phyloP scores from a whole-genome alignment of 2,888 invertebrate genomes.

The Nemapogon koenigi region DNA sequence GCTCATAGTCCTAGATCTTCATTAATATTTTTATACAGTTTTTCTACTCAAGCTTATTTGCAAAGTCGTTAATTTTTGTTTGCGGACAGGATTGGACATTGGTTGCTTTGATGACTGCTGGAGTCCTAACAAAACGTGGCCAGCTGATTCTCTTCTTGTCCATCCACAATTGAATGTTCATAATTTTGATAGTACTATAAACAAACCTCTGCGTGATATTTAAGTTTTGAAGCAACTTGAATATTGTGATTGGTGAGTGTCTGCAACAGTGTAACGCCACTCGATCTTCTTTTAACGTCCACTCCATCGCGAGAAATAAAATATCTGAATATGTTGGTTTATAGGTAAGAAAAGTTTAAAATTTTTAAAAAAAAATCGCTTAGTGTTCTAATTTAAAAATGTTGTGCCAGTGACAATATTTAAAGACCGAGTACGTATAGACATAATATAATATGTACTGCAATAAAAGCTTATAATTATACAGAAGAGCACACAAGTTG shows the following conservation, averaged over 20 bases:
- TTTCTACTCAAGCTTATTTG: not conserved
- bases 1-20: not conserved
- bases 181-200: not conserved
- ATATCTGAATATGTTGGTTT: not conserved
- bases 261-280: not conserved
- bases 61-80: no score
- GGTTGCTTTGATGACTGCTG: not conserved
- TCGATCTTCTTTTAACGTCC: not conserved
- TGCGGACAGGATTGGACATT: not conserved
- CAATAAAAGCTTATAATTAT: no score
- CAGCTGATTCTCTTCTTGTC: not conserved
- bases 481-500: no score
- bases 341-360: not conserved
- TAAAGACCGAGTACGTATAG: slow-evolving; percentile 6
- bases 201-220: not conserved
- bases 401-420: not conserved
- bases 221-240: not conserved
- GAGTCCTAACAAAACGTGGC: not conserved
- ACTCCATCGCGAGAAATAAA: not conserved
- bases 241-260: not conserved
- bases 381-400: not conserved
- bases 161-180: no score
- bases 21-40: not conserved
- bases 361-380: not conserved
- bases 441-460: no score